Percentiles rank a stretch among this genome's conserved stretches.
These are phyloP conservation scores for Prenolepis imparis DNA, from an alignment of 2,888 invertebrate species.

Conservation along the genomic window DNA sequence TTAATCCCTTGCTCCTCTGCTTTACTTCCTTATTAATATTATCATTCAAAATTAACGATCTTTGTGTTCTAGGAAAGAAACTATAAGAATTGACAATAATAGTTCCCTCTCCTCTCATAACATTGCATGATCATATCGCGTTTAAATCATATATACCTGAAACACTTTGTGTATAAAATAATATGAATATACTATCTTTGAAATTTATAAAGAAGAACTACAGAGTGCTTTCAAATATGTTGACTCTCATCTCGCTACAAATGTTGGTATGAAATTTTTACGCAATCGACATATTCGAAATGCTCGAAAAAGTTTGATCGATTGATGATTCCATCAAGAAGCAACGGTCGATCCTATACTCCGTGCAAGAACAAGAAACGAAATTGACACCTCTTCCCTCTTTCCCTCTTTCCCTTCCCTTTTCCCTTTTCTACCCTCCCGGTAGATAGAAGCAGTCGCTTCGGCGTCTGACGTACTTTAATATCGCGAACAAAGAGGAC, in stretches of 20 bases:
- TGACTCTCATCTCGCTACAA: background rate
- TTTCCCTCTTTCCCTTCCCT: background rate
- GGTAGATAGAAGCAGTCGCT: conserved; percentile 58
- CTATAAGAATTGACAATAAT: background rate
- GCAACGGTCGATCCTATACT: conserved; percentile 63
- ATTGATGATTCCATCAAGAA: conserved; percentile 19
- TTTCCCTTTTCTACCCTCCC: conserved; percentile 23
- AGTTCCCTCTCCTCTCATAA: background rate
- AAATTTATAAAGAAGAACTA: background rate
- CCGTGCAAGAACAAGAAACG: conserved; percentile 72
- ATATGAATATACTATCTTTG: background rate
- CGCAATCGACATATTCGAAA: background rate
- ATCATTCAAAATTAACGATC: background rate
- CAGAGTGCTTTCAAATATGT: background rate
- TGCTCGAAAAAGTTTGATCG: conserved; percentile 15
- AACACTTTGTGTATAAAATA: background rate
- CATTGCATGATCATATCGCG: background rate
- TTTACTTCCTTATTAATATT: background rate
- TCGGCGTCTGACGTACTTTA: conserved; percentile 74
- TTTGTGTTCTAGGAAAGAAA: background rate
- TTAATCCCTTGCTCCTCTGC: background rate
- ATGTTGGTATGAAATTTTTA: conserved; percentile 20
- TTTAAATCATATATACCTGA: background rate
- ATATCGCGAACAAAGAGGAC: conserved; percentile 76
- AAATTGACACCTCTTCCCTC: conserved; percentile 73